Conservation (phyloP, 1,140 invertebrate genomes). For the Cotesia glomerata region DNA sequence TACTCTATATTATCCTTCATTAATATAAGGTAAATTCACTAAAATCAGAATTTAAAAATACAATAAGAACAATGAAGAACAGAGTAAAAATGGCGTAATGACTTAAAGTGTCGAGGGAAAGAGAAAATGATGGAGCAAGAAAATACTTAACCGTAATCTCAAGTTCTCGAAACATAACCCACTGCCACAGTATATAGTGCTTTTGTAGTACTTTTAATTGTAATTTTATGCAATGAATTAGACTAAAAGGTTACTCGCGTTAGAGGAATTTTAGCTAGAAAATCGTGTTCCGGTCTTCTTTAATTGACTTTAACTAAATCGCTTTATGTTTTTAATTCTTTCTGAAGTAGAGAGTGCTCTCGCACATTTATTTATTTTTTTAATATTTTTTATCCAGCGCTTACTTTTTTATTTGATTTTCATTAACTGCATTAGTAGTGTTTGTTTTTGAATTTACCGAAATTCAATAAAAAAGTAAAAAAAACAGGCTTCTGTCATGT, state of each 20-base stretch:
- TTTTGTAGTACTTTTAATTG: constrained; percentile 7
- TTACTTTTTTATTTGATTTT: background rate
- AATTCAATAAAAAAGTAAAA: too few species aligned
- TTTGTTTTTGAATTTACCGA: too few species aligned
- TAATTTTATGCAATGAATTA: constrained; percentile 14
- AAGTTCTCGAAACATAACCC: background rate
- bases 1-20: too few species aligned
- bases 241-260: constrained; percentile 15
- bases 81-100: background rate
- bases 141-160: background rate
- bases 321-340: background rate
- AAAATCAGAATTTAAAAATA: too few species aligned
- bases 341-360: background rate
- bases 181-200: background rate
- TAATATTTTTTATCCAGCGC: background rate
- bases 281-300: background rate
- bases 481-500: too few species aligned
- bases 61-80: too few species aligned
- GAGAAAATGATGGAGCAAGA: too few species aligned
- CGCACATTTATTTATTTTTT: background rate
- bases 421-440: background rate
- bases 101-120: background rate
- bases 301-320: background rate
- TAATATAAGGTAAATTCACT: too few species aligned
- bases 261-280: background rate